A percentile compares a stretch with the other conserved stretches of the same genome.
Conservation (phyloP, 2,888 invertebrate species). For the Oegoconia quadripuncta region DNA sequence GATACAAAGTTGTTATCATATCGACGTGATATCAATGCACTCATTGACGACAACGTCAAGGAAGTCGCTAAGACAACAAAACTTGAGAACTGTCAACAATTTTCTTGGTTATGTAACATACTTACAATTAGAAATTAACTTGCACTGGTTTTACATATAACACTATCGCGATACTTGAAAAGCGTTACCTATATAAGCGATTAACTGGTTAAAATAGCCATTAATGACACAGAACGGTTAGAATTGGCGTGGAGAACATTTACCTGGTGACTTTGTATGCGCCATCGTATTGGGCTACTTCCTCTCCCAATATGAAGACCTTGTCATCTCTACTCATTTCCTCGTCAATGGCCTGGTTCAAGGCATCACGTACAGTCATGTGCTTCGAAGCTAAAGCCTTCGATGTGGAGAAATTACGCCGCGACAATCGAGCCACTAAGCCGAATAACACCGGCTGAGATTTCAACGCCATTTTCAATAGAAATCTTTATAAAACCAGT, state of each 20-base stretch:
- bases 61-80: slow-evolving; percentile 19
- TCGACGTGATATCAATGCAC: background rate
- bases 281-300: slow-evolving; percentile 99
- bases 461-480: slow-evolving; percentile 70
- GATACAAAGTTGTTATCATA: background rate
- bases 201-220: background rate
- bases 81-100: slow-evolving; percentile 43
- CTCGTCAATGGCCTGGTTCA: slow-evolving; percentile 97
- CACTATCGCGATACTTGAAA: background rate
- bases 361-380: slow-evolving; percentile 97
- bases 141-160: background rate
- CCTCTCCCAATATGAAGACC: slow-evolving; percentile 96
- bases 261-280: slow-evolving; percentile 94
- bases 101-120: slow-evolving; percentile 56
- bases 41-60: background rate
- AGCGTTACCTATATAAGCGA: background rate
- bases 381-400: slow-evolving; percentile 73
- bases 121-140: background rate
- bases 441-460: slow-evolving; percentile 61
- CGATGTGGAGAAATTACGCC: slow-evolving; percentile 65
- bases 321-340: slow-evolving; percentile 96
- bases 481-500: slow-evolving; percentile 27
- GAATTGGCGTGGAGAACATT: slow-evolving; percentile 10
- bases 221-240: slow-evolving; percentile 1
- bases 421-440: slow-evolving; percentile 48